Conservation (phyloP, 2,113 vertebrate genomes). For the Scalopus aquaticus region DNA sequence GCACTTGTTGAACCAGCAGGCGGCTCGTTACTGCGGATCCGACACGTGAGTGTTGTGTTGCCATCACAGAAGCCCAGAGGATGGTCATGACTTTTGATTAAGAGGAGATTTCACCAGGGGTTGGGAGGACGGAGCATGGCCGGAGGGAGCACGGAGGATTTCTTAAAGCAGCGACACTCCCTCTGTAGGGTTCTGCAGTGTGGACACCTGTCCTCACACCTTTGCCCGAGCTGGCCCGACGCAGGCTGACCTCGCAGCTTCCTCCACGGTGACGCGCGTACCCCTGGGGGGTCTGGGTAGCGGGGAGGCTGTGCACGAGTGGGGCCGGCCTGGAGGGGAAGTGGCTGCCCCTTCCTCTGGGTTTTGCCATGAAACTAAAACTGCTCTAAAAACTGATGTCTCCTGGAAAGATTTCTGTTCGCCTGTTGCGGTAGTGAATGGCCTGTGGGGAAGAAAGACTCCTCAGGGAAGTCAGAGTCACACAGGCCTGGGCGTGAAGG, state of each 20-base stretch:
- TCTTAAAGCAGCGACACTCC: background rate
- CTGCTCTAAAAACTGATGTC: background rate
- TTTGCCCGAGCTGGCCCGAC: background rate
- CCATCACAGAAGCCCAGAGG: background rate
- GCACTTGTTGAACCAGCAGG: background rate
- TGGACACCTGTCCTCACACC: background rate
- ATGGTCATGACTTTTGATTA: background rate
- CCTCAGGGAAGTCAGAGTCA: background rate
- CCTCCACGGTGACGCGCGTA: background rate
- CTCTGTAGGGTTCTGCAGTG: background rate
- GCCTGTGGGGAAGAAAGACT: background rate
- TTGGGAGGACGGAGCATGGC: background rate
- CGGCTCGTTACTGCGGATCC: background rate
- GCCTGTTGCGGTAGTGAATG: background rate
- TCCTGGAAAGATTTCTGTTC: background rate
- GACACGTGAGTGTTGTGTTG: accelerated
- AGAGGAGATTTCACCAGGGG: background rate
- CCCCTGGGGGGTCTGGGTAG: too few species aligned
- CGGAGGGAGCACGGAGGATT: background rate
- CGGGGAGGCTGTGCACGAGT: background rate
- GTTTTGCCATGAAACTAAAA: background rate
- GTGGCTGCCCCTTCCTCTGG: background rate
- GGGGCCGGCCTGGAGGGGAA: background rate
- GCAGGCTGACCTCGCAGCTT: too few species aligned
- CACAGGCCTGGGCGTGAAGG: background rate